Percentiles rank a stretch among this genome's conserved stretches.
These are phyloP conservation scores for Drosophila cardini DNA, from an alignment of 1,140 invertebrate genomes.

Conservation along the genomic window DNA sequence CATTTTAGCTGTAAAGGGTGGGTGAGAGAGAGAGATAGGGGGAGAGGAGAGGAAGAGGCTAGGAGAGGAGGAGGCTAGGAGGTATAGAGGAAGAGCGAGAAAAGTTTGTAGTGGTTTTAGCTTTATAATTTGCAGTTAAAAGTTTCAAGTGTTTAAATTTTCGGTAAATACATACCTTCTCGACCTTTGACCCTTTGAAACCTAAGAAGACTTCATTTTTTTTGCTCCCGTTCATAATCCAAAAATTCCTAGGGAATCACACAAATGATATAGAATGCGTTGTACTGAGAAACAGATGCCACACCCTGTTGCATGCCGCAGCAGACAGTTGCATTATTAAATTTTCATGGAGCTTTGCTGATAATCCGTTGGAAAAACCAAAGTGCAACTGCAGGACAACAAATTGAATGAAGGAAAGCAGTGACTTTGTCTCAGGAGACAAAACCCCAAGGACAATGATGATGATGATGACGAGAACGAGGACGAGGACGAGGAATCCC, in stretches of 20 bases:
- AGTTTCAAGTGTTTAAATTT: neutral
- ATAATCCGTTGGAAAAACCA: constrained; percentile 63
- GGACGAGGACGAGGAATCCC: constrained; percentile 7
- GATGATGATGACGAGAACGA: constrained; percentile 14
- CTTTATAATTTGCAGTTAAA: neutral
- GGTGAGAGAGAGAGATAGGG: neutral
- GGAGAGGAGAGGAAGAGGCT: too few relatives aligned
- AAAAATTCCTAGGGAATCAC: constrained; percentile 36
- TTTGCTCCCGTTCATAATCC: constrained; percentile 17
- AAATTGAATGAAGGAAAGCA: constrained; percentile 41
- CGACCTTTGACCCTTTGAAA: neutral
- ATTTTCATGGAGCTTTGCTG: constrained; percentile 78
- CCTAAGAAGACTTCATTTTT: neutral
- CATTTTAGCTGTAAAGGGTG: too few relatives aligned
- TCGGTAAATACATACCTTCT: neutral
- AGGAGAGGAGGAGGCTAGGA: too few relatives aligned
- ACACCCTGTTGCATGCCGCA: constrained; percentile 43
- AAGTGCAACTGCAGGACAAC: constrained; percentile 59
- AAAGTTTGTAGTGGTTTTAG: neutral
- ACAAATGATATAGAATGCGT: constrained; percentile 62
- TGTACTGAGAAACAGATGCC: constrained; percentile 29
- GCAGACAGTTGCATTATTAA: constrained; percentile 65
- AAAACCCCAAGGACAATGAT: constrained; percentile 8
- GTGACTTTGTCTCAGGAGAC: constrained; percentile 29
- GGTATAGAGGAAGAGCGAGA: neutral